Evolutionary conservation across 2,113 vertebrate species (phyloP).

Genomic region (Ochotona curzoniae): DNA sequence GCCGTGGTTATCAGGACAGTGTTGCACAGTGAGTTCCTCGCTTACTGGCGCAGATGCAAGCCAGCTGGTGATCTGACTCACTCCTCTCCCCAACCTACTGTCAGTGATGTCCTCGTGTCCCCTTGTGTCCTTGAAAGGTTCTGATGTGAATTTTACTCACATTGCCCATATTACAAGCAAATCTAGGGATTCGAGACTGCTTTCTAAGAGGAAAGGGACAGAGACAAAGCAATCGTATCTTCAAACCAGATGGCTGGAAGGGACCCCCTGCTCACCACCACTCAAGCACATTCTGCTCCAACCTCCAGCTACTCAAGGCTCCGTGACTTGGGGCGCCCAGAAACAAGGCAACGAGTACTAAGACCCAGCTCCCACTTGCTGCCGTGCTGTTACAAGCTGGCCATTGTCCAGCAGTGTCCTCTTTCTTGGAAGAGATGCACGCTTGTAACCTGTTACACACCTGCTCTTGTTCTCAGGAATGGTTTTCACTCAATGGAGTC

Average conservation of each 20-base stretch:
- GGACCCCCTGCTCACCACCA: too few species aligned
- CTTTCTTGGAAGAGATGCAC: background rate
- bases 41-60: too few species aligned
- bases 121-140: background rate
- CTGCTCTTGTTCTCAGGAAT: background rate
- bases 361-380: background rate
- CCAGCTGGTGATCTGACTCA: background rate
- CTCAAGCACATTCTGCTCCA: too few species aligned
- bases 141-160: background rate
- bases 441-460: background rate
- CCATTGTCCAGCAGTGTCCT: too few species aligned
- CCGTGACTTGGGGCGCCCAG: background rate
- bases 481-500: background rate
- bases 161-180: background rate
- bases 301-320: too few species aligned
- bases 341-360: fast-evolving
- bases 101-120: background rate
- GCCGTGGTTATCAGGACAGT: background rate
- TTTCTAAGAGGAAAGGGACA: background rate
- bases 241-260: background rate
- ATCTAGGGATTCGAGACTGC: background rate
- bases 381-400: fast-evolving
- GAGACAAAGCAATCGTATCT: background rate
- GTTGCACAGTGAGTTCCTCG: background rate
- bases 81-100: too few species aligned